Conservation (phyloP, 2,888 invertebrate genomes). For the Blomia tropicalis region DNA sequence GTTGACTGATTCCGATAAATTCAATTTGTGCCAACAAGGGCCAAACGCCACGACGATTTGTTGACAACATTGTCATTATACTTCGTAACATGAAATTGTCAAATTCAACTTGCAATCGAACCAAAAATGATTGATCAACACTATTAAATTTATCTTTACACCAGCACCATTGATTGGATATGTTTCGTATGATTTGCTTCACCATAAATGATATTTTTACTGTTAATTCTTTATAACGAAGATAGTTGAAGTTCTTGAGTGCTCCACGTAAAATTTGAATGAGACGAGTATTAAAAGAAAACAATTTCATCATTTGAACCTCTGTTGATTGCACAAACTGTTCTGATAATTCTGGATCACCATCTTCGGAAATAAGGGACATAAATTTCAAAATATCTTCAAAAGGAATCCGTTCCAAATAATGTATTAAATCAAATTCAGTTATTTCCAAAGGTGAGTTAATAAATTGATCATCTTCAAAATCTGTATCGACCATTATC, state of each 20-base stretch:
- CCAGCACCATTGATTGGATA: conserved; percentile 23
- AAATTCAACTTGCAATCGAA: conserved; percentile 27
- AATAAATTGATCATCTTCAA: conserved; percentile 28
- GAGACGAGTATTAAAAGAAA: conserved; percentile 24
- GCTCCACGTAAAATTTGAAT: conserved; percentile 24
- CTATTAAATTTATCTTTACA: conserved; percentile 22
- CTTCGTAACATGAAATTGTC: conserved; percentile 27
- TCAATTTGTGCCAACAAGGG: conserved; percentile 24
- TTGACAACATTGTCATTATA: conserved; percentile 23
- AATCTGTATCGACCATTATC: conserved; percentile 21
- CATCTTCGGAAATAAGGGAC: conserved; percentile 2
- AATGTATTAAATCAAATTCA: conserved; percentile 25
- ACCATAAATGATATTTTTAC: conserved; percentile 23
- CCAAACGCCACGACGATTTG: conserved; percentile 26
- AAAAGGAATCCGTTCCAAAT: conserved; percentile 24
- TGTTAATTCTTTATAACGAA: conserved; percentile 23
- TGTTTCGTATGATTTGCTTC: conserved; percentile 1
- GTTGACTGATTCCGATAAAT: conserved; percentile 24
- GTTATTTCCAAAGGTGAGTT: conserved; percentile 19
- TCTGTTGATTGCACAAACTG: conserved; percentile 15
- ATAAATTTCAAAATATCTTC: conserved; percentile 24
- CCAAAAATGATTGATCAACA: conserved; percentile 24
- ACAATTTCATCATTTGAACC: conserved; percentile 24
- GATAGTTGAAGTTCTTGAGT: conserved; percentile 25
- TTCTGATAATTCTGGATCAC: not conserved